phyloP scores from a whole-genome alignment of 2,113 vertebrate genomes.

The Myrmecophaga tridactyla region DNA sequence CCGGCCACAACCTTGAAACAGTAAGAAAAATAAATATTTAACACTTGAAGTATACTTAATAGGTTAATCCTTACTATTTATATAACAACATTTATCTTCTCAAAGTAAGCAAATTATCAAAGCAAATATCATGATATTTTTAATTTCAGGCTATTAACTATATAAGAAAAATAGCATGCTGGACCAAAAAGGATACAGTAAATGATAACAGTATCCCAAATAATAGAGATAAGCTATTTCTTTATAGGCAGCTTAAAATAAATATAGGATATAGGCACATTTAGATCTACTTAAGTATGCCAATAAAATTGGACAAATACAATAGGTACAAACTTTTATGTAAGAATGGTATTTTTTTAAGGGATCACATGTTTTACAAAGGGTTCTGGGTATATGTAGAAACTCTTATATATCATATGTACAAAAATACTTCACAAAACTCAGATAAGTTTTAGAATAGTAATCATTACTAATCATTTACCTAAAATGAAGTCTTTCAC shows the following conservation, averaged over 20 bases:
- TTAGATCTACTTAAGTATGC: constrained; percentile 11
- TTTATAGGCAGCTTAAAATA: not conserved
- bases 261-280: not conserved
- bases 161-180: not conserved
- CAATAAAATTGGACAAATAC: not conserved
- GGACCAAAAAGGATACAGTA: not conserved
- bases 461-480: not conserved
- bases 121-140: not conserved
- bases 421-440: not conserved
- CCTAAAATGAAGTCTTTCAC: not conserved
- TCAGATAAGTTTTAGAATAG: not conserved
- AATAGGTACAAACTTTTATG: not conserved
- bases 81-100: not conserved
- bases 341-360: constrained; percentile 17
- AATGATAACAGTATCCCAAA: not conserved
- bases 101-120: constrained; percentile 15
- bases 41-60: not conserved
- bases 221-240: not conserved
- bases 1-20: constrained; percentile 91
- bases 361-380: not conserved
- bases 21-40: not conserved
- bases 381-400: not conserved
- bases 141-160: not conserved
- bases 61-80: not conserved
- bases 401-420: not conserved